Conservation (phyloP, 2,797 vertebrate species). For the Erpetoichthys calabaricus region DNA sequence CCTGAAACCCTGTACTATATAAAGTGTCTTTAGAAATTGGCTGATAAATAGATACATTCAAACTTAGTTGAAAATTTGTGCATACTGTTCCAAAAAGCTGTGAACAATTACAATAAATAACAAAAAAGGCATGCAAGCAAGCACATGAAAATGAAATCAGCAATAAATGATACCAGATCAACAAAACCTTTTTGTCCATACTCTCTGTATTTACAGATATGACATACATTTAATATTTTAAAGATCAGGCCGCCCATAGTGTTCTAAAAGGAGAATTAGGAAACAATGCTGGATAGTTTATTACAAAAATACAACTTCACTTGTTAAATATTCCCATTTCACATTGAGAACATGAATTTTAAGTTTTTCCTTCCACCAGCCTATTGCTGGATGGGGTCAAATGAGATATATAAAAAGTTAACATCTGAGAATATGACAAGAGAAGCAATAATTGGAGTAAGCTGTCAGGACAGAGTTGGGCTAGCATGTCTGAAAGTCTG, state of each 20-base stretch:
- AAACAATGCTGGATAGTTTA: too few species aligned
- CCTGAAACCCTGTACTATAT: conserved; percentile 21
- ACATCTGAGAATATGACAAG: conserved; percentile 30
- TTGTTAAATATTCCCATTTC: too few species aligned
- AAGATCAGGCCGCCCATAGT: too few species aligned
- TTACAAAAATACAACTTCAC: too few species aligned
- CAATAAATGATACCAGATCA: too few species aligned
- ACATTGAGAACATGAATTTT: too few species aligned
- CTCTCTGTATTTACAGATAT: too few species aligned
- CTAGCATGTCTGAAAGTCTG: conserved; percentile 16
- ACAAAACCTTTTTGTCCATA: too few species aligned
- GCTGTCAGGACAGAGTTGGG: conserved; percentile 40
- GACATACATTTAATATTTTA: too few species aligned
- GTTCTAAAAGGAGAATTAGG: too few species aligned
- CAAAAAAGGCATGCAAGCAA: conserved; percentile 13
- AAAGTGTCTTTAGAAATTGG: conserved; percentile 25
- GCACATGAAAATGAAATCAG: conserved; percentile 10
- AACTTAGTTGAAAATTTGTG: conserved; percentile 22
- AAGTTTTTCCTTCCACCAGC: conserved; percentile 25
- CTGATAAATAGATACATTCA: conserved; percentile 27
- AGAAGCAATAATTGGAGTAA: conserved; percentile 43
- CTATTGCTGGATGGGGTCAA: conserved; percentile 22
- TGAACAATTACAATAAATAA: conserved; percentile 22
- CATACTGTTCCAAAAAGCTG: conserved; percentile 23
- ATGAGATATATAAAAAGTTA: conserved; percentile 9